phyloP scores from a whole-genome alignment of 1,140 invertebrate genomes.

The Ceratina calcarata region DNA sequence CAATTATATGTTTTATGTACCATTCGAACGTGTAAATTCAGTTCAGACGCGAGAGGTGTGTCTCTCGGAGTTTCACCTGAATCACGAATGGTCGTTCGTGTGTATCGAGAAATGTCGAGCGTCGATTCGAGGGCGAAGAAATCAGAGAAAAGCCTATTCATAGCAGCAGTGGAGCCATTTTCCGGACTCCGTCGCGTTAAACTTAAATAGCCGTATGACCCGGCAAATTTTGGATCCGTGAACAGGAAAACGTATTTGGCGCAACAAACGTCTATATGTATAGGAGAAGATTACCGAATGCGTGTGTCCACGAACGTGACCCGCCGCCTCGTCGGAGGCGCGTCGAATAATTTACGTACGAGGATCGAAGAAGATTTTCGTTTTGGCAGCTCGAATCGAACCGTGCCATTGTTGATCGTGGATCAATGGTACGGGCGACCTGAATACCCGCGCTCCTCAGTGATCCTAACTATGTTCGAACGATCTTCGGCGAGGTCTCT shows the following conservation, averaged over 20 bases:
- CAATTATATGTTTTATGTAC: background rate
- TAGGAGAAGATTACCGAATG: background rate
- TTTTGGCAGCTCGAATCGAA: background rate
- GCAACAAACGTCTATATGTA: background rate
- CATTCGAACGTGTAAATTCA: background rate
- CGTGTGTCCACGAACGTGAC: background rate
- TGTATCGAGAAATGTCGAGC: conserved; percentile 21
- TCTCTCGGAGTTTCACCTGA: background rate
- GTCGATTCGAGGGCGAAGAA: conserved; percentile 63
- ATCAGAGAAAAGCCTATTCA: conserved; percentile 71
- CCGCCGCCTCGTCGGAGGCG: background rate
- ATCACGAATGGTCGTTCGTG: background rate
- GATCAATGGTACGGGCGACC: conserved; percentile 41
- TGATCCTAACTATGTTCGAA: conserved; percentile 28
- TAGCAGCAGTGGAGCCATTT: conserved; percentile 74
- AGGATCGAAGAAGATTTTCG: background rate
- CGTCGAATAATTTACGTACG: background rate
- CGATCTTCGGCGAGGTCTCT: conserved; percentile 23
- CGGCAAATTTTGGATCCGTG: conserved; percentile 51
- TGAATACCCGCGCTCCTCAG: conserved; percentile 22
- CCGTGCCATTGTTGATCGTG: conserved; percentile 22
- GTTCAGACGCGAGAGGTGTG: background rate
- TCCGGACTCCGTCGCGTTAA: conserved; percentile 72
- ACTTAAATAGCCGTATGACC: conserved; percentile 65
- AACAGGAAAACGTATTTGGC: conserved; percentile 53